A percentile compares a stretch with the other conserved stretches of the same genome.
Evolutionary conservation across 2,797 vertebrate genomes (phyloP).

Genomic region (Gobionotothen gibberifrons): DNA sequence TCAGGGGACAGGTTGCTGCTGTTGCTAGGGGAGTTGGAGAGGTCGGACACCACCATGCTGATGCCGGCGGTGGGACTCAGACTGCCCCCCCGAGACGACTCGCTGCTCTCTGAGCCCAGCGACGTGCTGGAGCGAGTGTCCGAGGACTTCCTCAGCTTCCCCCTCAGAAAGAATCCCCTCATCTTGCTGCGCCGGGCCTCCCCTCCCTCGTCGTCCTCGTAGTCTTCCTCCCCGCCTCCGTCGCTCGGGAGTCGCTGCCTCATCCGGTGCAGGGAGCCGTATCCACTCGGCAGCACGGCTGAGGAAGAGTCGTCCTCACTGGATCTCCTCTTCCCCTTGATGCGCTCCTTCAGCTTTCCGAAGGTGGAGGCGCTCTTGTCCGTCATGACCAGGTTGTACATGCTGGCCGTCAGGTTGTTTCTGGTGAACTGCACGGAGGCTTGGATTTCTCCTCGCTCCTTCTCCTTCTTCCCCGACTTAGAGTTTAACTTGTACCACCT

Average conservation of each 20-base stretch:
- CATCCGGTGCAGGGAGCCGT: conserved; percentile 76
- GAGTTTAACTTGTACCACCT: conserved; percentile 97
- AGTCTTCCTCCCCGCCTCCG: conserved; percentile 88
- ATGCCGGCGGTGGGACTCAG: conserved; percentile 88
- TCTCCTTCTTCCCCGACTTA: conserved; percentile 96
- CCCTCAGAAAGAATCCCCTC: conserved; percentile 92
- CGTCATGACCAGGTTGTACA: conserved; percentile 96
- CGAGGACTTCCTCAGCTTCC: conserved; percentile 91
- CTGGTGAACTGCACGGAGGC: conserved; percentile 92
- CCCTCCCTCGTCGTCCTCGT: conserved; percentile 88
- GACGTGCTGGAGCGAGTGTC: conserved; percentile 95
- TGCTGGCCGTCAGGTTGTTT: conserved; percentile 95
- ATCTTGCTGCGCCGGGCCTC: conserved; percentile 90
- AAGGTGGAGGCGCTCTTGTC: conserved; percentile 93
- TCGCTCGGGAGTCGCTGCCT: conserved; percentile 81
- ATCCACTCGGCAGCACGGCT: conserved; percentile 86
- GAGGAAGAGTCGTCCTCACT: conserved; percentile 91
- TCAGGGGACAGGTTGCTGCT: conserved; percentile 93
- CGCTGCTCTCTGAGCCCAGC: conserved; percentile 94
- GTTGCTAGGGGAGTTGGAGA: conserved; percentile 85
- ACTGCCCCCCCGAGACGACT: conserved; percentile 91
- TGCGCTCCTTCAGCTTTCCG: conserved; percentile 92
- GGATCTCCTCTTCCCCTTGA: conserved; percentile 90
- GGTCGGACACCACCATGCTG: conserved; percentile 85
- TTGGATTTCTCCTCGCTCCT: conserved; percentile 95